phyloP scores from a whole-genome alignment of 2,888 invertebrate genomes.

The Apamea anceps region DNA sequence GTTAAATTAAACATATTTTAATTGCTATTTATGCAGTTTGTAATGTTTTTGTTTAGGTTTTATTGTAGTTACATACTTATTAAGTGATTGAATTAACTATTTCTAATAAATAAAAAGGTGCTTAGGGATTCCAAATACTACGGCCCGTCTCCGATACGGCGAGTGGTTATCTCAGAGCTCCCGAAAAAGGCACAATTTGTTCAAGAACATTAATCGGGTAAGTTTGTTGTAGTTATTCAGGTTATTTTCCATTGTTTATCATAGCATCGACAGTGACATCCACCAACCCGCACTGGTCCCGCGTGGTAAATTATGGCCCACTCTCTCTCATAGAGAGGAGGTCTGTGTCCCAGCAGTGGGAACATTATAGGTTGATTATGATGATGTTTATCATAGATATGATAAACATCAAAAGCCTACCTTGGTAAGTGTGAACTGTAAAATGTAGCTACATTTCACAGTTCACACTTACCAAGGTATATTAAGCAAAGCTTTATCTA shows the following conservation, averaged over 20 bases:
- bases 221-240: not conserved
- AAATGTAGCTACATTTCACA: not conserved
- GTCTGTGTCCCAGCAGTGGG: too few relatives aligned
- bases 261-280: too few relatives aligned
- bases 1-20: too few relatives aligned
- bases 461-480: not conserved
- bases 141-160: not conserved
- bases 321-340: too few relatives aligned
- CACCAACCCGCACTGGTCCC: too few relatives aligned
- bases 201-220: conserved; percentile 3
- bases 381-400: too few relatives aligned
- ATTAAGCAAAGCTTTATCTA: not conserved
- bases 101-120: not conserved
- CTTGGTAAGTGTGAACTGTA: too few relatives aligned
- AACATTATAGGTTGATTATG: too few relatives aligned
- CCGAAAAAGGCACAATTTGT: not conserved
- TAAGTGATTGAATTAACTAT: not conserved
- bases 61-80: not conserved
- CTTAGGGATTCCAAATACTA: not conserved
- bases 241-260: not conserved
- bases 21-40: not conserved
- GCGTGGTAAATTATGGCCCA: too few relatives aligned
- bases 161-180: not conserved
- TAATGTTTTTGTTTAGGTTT: not conserved
- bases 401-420: too few relatives aligned